Conservation (phyloP, 2,888 invertebrate species). For the Acanthopleura granulata region DNA sequence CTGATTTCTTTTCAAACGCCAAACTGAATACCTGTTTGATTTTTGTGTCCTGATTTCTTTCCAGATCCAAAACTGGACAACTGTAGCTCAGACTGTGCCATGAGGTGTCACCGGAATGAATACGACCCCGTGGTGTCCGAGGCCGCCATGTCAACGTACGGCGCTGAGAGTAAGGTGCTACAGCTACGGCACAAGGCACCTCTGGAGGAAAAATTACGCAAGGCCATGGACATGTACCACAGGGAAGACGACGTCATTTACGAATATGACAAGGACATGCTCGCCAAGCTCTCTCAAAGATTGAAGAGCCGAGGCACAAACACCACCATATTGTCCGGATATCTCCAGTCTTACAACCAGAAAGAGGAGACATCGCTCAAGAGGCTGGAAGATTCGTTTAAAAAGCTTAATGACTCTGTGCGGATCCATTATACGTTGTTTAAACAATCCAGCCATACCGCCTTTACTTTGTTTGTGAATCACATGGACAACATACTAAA, state of each 20-base stretch:
- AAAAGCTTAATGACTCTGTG: slow-evolving; percentile 13
- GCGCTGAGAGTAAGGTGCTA: slow-evolving; percentile 13
- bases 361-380: slow-evolving; percentile 2
- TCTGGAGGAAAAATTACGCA: slow-evolving; percentile 2
- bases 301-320: neutral
- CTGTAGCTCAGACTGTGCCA: slow-evolving; percentile 16
- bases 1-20: too few relatives aligned
- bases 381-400: slow-evolving; percentile 10
- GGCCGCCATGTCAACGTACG: slow-evolving; percentile 18
- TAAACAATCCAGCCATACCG: slow-evolving; percentile 14
- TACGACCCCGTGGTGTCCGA: slow-evolving; percentile 5
- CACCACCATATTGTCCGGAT: neutral
- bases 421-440: slow-evolving; percentile 11
- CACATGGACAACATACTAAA: slow-evolving; percentile 16
- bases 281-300: neutral
- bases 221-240: slow-evolving; percentile 18
- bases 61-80: neutral
- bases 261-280: slow-evolving; percentile 13
- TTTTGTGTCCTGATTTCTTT: too few relatives aligned
- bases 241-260: slow-evolving; percentile 11
- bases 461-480: slow-evolving; percentile 11
- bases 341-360: neutral
- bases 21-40: too few relatives aligned
- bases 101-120: neutral
- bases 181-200: slow-evolving; percentile 1